Evolutionary conservation across 2,888 invertebrate genomes (phyloP).

Genomic region (Morpho helenor): DNA sequence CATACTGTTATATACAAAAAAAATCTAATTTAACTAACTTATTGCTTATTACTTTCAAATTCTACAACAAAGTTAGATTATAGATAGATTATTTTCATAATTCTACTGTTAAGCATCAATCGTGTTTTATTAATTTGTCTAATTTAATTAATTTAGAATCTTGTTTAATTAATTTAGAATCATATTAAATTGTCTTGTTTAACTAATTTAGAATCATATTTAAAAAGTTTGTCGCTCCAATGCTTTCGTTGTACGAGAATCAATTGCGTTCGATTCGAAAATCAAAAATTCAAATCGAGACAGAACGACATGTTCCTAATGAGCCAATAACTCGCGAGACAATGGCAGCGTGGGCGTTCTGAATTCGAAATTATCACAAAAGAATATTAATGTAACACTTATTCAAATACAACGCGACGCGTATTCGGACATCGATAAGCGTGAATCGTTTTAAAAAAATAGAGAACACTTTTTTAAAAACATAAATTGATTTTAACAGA

Average conservation of each 20-base stretch:
- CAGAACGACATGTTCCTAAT: slow-evolving; percentile 71
- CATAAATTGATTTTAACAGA: too few relatives aligned
- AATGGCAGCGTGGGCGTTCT: slow-evolving; percentile 73
- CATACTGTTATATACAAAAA: too few relatives aligned
- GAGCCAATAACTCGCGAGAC: slow-evolving; percentile 77
- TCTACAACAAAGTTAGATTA: too few relatives aligned
- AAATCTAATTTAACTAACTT: too few relatives aligned
- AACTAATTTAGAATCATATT: not conserved
- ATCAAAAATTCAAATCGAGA: slow-evolving; percentile 73
- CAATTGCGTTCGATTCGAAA: slow-evolving; percentile 69
- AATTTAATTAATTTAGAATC: too few relatives aligned
- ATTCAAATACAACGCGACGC: slow-evolving; percentile 65
- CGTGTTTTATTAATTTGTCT: too few relatives aligned
- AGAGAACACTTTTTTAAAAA: too few relatives aligned
- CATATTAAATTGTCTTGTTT: too few relatives aligned
- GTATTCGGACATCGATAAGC: slow-evolving; percentile 25
- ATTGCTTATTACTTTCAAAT: too few relatives aligned
- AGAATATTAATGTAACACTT: slow-evolving; percentile 78
- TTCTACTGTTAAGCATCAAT: too few relatives aligned
- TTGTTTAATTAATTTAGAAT: too few relatives aligned
- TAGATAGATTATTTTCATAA: too few relatives aligned
- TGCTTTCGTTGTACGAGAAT: slow-evolving; percentile 46
- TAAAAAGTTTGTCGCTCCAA: slow-evolving; percentile 42
- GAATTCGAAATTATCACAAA: slow-evolving; percentile 74
- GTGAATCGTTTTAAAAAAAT: slow-evolving; percentile 10